These are phyloP conservation scores for Microcebus lehilahytsara DNA, from an alignment of 2,113 vertebrate species.

Conservation along the genomic window DNA sequence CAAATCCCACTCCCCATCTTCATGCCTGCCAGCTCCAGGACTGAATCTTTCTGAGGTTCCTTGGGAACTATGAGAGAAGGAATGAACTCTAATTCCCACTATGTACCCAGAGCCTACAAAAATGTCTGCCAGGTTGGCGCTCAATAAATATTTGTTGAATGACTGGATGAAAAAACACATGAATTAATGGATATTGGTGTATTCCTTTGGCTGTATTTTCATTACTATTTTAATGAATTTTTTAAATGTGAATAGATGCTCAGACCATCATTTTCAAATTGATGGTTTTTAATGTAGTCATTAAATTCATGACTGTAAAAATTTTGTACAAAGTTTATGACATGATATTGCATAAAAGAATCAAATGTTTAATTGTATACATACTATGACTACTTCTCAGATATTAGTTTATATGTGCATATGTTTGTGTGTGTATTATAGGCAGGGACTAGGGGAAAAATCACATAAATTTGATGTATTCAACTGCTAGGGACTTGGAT, in stretches of 20 bases:
- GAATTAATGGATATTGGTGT: background rate
- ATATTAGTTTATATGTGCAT: background rate
- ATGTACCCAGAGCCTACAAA: background rate
- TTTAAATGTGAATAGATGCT: background rate
- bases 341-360: background rate
- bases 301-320: conserved; percentile 1
- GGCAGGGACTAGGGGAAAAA: background rate
- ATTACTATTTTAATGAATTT: conserved; percentile 8
- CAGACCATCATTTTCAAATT: conserved; percentile 9
- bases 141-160: conserved; percentile 3
- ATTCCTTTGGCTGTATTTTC: background rate
- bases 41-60: background rate
- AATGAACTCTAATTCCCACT: background rate
- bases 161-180: background rate
- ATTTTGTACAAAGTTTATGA: background rate
- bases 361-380: background rate
- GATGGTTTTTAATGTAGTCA: background rate
- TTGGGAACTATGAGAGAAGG: background rate
- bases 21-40: background rate
- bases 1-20: background rate
- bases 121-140: background rate
- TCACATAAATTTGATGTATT: conserved; percentile 22
- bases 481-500: background rate
- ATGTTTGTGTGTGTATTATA: background rate
- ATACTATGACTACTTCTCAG: background rate